phyloP scores from a whole-genome alignment of 2,797 vertebrate genomes.

The Fratercula arctica region DNA sequence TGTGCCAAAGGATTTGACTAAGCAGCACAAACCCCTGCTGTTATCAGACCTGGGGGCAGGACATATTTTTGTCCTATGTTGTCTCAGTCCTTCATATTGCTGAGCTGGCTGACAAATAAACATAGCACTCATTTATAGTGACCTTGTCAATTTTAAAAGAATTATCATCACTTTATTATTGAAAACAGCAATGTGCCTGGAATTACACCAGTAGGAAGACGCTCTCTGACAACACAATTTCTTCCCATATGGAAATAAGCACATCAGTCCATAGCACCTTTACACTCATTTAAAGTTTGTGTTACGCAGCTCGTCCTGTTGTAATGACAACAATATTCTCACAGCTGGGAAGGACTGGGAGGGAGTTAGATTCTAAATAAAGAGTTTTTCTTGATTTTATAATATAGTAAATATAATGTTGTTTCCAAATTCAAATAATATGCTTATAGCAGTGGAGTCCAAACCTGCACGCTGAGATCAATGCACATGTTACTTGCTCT shows the following conservation, averaged over 20 bases:
- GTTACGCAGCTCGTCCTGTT: accelerated
- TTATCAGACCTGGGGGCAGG: neutral
- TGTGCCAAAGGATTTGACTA: neutral
- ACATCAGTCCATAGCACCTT: neutral
- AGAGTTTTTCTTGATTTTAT: neutral
- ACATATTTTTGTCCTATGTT: neutral
- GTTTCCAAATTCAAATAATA: neutral
- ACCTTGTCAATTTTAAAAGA: neutral
- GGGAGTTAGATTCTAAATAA: neutral
- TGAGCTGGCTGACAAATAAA: neutral
- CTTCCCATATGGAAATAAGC: neutral
- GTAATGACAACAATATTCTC: neutral
- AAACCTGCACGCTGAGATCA: neutral
- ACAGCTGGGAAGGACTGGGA: neutral
- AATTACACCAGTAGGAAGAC: neutral
- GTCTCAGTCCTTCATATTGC: neutral
- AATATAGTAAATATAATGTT: neutral
- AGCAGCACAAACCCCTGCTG: neutral
- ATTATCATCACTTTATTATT: neutral
- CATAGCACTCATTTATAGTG: neutral
- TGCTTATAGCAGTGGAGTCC: neutral
- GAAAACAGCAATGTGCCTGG: neutral
- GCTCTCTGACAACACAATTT: neutral
- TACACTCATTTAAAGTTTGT: neutral
- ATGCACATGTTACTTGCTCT: neutral